These are phyloP conservation scores for Eupithecia subumbrata DNA, from an alignment of 2,888 invertebrate genomes.

Conservation along the genomic window DNA sequence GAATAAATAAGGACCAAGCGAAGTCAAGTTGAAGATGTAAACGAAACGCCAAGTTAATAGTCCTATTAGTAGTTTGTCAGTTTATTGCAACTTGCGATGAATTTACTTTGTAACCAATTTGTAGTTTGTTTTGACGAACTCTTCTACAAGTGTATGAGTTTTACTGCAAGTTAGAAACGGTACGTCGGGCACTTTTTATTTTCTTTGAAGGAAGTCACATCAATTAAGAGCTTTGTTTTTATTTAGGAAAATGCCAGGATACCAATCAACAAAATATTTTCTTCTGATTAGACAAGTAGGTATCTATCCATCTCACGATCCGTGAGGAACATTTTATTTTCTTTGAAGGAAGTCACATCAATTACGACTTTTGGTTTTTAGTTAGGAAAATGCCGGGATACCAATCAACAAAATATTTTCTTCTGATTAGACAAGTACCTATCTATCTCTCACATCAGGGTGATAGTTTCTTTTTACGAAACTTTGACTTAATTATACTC, in stretches of 20 bases:
- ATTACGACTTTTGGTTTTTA: not conserved
- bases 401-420: not conserved
- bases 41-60: not conserved
- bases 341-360: no score
- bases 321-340: no score
- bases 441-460: not conserved
- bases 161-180: not conserved
- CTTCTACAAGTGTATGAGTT: not conserved
- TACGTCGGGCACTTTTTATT: not conserved
- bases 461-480: not conserved
- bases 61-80: constrained; percentile 7
- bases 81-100: not conserved
- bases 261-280: not conserved
- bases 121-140: constrained; percentile 14
- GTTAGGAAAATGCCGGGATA: not conserved
- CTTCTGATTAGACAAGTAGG: not conserved
- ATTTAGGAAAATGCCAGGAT: not conserved
- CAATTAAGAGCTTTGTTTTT: not conserved
- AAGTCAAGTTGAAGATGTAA: constrained; percentile 5
- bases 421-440: not conserved
- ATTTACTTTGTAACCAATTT: constrained; percentile 20
- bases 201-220: not conserved
- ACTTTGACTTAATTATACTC: not conserved
- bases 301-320: not conserved
- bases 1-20: not conserved